phyloP scores from a whole-genome alignment of 2,113 vertebrate species.

The Trichechus manatus region DNA sequence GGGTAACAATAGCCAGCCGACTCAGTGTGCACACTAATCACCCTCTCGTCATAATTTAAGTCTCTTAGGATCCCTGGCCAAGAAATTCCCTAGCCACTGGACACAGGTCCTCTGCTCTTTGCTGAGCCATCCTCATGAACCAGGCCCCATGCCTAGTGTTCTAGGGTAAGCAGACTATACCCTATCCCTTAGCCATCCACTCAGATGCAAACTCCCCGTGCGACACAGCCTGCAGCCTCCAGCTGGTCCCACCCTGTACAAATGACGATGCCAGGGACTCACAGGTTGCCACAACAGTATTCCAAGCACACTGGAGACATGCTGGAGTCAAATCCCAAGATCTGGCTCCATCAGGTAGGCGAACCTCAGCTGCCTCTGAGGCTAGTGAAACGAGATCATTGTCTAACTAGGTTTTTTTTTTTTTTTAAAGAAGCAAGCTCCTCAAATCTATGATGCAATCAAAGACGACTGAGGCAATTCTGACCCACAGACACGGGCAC shows the following conservation, averaged over 20 bases:
- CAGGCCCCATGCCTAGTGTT: not conserved
- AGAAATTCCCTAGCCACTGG: not conserved
- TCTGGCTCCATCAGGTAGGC: not conserved
- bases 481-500: not conserved
- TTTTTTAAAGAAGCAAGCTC: not conserved
- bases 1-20: not conserved
- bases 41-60: not conserved
- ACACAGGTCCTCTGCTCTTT: not conserved
- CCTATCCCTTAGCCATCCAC: not conserved
- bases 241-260: not conserved
- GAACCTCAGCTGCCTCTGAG: not conserved
- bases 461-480: not conserved
- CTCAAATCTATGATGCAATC: constrained; percentile 13
- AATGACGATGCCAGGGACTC: not conserved
- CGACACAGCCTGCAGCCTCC: not conserved
- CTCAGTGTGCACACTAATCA: not conserved
- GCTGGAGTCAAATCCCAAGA: not conserved
- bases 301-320: not conserved
- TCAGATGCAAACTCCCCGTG: not conserved
- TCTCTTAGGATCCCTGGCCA: constrained; percentile 9
- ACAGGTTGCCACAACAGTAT: constrained; percentile 14
- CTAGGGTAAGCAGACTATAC: not conserved
- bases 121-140: not conserved
- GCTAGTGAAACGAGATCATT: not conserved
- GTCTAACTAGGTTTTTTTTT: not conserved